Base-by-base conservation (phyloP, 2,113 vertebrate genomes). In the Callocephalon fimbriatum region DNA sequence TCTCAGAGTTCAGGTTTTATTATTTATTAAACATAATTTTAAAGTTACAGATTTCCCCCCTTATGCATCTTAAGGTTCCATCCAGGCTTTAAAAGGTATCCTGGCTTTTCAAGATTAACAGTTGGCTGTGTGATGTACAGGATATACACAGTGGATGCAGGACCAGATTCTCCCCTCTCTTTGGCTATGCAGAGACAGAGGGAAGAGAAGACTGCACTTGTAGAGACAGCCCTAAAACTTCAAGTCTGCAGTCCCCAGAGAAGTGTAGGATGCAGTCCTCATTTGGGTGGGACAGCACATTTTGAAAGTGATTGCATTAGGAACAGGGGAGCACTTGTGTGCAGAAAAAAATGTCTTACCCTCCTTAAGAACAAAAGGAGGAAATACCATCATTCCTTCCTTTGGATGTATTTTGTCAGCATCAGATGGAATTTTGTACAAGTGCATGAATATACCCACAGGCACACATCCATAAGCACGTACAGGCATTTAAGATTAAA, bases 331-430 rank as follows among this genome's bases (percentile, higher is more conserved):
- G 42, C 48, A 84, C 50, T 91, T 92, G 9, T 84, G 32, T 38
- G 38, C 65, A 86, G 79, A 86, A 92, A 93, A 93, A 82, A 45
- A 68, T 3, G 32, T 77, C 80, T 94, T 92, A 47, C 79, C 20
- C 65, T 81, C 38, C 68, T 92, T 44, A 88, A 81, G 73, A 89
- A 97, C 95, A 97, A 97, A 96, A 89, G 94, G 26, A 96, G 96
- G 96, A 97, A 97, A 97, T 95, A 84, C 18, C 91, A 88, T 59
- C 95, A 80, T 10, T 92, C 56, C 45, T 95, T 88, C 93, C 83
- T 91, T 89, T 81, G 35, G 61, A 89, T 45, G 51, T 81, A 81
- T 91, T 93, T 95, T 93, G 56, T 84, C 86, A 95, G 50, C 47
- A 78, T 96, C 65, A 89, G 38, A 84, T 59, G 76, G 80, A 91